Evolutionary conservation across 2,113 vertebrate genomes (phyloP).

Genomic region (Centropus bengalensis): DNA sequence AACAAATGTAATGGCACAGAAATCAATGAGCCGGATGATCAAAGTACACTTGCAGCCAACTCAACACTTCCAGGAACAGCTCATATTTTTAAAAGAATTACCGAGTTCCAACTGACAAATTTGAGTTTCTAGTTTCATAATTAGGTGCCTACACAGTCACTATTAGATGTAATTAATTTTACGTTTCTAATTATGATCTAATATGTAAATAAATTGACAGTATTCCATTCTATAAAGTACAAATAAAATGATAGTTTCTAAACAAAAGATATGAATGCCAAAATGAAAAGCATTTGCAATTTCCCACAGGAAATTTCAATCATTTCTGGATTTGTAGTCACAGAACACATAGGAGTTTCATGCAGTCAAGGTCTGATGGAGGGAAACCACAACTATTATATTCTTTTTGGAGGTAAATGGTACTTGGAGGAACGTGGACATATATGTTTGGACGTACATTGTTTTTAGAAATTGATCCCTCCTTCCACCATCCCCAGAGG

Average conservation of each 20-base stretch:
- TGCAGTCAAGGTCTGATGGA: background rate
- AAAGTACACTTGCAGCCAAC: background rate
- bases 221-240: slow-evolving; percentile 51
- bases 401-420: background rate
- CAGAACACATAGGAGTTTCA: background rate
- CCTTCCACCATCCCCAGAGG: background rate
- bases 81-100: background rate
- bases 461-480: background rate
- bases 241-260: slow-evolving; percentile 57
- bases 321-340: background rate
- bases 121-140: slow-evolving; percentile 56
- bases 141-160: slow-evolving; percentile 16
- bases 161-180: slow-evolving; percentile 63
- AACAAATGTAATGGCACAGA: background rate
- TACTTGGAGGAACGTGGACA: background rate
- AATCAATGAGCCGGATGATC: background rate
- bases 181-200: slow-evolving; percentile 60
- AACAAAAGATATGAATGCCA: slow-evolving; percentile 45
- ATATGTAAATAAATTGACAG: slow-evolving; percentile 59
- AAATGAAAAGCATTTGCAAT: slow-evolving; percentile 25
- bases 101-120: slow-evolving; percentile 21
- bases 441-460: background rate
- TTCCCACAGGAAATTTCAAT: slow-evolving; percentile 53
- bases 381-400: background rate
- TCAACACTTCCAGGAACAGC: background rate